These are phyloP conservation scores for Drosophila malerkotliana DNA, from an alignment of 1,140 invertebrate genomes.

Conservation along the genomic window DNA sequence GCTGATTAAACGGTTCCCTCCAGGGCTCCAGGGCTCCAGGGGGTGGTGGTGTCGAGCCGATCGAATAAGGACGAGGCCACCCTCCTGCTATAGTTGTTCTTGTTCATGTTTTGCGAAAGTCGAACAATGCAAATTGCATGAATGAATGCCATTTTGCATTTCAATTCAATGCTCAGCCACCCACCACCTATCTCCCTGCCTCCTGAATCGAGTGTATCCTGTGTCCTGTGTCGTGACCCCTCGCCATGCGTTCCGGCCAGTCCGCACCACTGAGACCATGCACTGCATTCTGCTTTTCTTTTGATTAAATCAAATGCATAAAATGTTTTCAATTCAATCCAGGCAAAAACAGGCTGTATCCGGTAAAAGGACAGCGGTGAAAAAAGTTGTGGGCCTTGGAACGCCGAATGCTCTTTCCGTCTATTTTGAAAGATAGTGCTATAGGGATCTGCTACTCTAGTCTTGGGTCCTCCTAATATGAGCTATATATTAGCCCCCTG, in stretches of 20 bases:
- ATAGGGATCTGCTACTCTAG: no score
- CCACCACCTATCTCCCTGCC: neutral
- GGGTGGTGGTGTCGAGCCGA: slow-evolving; percentile 13
- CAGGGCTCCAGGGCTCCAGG: neutral
- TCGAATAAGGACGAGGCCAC: slow-evolving; percentile 28
- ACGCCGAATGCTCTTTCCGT: neutral
- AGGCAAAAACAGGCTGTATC: slow-evolving; percentile 25
- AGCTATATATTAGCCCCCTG: no score
- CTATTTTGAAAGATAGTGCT: neutral
- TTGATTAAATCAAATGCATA: slow-evolving; percentile 82
- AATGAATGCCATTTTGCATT: slow-evolving; percentile 81
- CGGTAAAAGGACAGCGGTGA: slow-evolving; percentile 21
- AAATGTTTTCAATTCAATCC: slow-evolving; percentile 80
- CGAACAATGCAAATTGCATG: slow-evolving; percentile 80
- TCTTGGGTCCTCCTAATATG: no score
- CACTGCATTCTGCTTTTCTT: slow-evolving; percentile 73
- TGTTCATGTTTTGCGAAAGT: slow-evolving; percentile 21
- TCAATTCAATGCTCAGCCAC: slow-evolving; percentile 59
- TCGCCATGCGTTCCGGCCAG: slow-evolving; percentile 17
- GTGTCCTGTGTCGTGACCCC: neutral
- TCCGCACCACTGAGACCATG: slow-evolving; percentile 25
- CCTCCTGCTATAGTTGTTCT: slow-evolving; percentile 19
- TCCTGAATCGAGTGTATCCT: slow-evolving; percentile 1
- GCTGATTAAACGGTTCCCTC: slow-evolving; percentile 33
- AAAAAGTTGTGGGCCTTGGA: neutral